Evolutionary conservation across 1,140 invertebrate species (phyloP).

Genomic region (Zaprionus lachaisei): DNA sequence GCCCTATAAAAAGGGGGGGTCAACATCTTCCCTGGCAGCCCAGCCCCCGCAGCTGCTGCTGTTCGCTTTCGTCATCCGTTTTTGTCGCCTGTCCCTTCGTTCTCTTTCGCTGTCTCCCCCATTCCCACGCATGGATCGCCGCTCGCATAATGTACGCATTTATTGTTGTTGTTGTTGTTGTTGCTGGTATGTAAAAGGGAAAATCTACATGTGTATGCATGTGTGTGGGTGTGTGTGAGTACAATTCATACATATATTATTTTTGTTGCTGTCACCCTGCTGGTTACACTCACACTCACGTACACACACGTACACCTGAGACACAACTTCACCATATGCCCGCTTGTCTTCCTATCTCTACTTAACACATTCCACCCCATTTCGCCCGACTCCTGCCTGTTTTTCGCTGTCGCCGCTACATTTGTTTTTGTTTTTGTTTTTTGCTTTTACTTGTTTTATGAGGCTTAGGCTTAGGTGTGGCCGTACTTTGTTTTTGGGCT

Average conservation of each 20-base stretch:
- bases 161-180: slow-evolving; percentile 61
- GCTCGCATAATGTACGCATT: slow-evolving; percentile 55
- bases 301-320: slow-evolving; percentile 62
- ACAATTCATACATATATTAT: slow-evolving; percentile 27
- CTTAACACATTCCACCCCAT: slow-evolving; percentile 75
- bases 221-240: not conserved
- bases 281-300: slow-evolving; percentile 34
- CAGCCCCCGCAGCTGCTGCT: slow-evolving; percentile 37
- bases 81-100: slow-evolving; percentile 35
- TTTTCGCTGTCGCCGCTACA: slow-evolving; percentile 7
- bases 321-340: slow-evolving; percentile 75
- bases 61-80: slow-evolving; percentile 53
- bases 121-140: slow-evolving; percentile 61
- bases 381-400: slow-evolving; percentile 37
- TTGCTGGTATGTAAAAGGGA: slow-evolving; percentile 59
- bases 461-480: slow-evolving; percentile 70
- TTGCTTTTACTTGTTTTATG: slow-evolving; percentile 63
- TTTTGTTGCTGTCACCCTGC: slow-evolving; percentile 70
- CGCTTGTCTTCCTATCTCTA: slow-evolving; percentile 54
- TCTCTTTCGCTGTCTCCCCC: slow-evolving; percentile 10
- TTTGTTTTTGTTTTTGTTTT: slow-evolving; percentile 47
- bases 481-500: slow-evolving; percentile 61
- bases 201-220: slow-evolving; percentile 33
- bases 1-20: slow-evolving; percentile 48
- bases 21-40: slow-evolving; percentile 31